A percentile compares a stretch with the other conserved stretches of the same genome.
Conservation (phyloP, 2,888 invertebrate species). For the Agrochola lota region DNA sequence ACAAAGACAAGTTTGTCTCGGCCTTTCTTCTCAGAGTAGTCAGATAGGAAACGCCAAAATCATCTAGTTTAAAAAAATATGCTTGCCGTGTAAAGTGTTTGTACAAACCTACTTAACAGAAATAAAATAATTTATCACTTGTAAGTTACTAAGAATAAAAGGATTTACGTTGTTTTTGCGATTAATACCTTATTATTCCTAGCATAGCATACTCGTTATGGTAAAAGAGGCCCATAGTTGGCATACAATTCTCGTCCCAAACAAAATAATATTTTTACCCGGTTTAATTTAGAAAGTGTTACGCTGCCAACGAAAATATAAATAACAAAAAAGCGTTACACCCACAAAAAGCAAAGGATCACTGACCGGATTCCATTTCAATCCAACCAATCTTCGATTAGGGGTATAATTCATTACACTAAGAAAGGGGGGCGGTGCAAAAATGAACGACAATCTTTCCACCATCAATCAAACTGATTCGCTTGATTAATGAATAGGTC, state of each 20-base stretch:
- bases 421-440: conserved; percentile 55
- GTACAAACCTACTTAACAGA: too few relatives aligned
- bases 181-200: not conserved
- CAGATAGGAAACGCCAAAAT: too few relatives aligned
- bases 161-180: not conserved
- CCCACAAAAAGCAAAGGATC: conserved; percentile 46
- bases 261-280: not conserved
- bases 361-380: conserved; percentile 53
- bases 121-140: not conserved
- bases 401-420: conserved; percentile 62
- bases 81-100: too few relatives aligned
- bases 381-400: conserved; percentile 53
- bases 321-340: conserved; percentile 14
- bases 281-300: conserved; percentile 1
- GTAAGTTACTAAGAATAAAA: not conserved
- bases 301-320: not conserved
- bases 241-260: not conserved
- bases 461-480: conserved; percentile 66
- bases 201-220: not conserved
- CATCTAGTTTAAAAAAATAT: too few relatives aligned
- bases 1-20: too few relatives aligned
- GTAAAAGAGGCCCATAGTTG: not conserved
- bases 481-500: conserved; percentile 66
- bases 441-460: conserved; percentile 64
- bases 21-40: too few relatives aligned